Base-by-base conservation (phyloP, 2,888 invertebrate species). In the Tipula helvola region DNA sequence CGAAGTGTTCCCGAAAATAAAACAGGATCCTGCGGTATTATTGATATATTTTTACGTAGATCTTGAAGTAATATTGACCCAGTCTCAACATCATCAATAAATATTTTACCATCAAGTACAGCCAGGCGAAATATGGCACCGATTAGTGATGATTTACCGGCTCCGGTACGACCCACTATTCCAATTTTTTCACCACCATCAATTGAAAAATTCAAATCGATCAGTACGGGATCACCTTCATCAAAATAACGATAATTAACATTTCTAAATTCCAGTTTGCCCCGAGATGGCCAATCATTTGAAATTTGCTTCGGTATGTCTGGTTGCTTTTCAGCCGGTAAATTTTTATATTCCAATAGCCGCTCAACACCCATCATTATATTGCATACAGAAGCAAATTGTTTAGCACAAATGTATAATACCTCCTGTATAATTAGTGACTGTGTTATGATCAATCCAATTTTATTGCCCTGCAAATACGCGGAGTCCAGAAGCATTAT, bases 211-310 rank as follows among this genome's bases (percentile, higher is more conserved):
- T 93, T 94, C 88, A 97, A 92, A 88, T 95, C 95, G 87, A 94
- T 94, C 87, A 97, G 93, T 47, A 97, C 97, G 71, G 97, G 93
- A 89, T 97, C 96, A 87, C 96, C 92, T 13, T 95, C 96, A 88
- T 95, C 93, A 88, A 96, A 93, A 92, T 97, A 97, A 3, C 96
- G 93, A 86, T 95, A 90, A 52, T 91, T 92, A 88, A 93, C 91
- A 71, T 93, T 89, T 47, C 90, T 90, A 88, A 94, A 94, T 71
- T 89, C 89, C 36, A 94, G 91, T 88, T 90, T 90, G 7, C 94
- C 94, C 3, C 91, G 89, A 1, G 88, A 88, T 0, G 94, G 94
- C 94, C 94, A 94, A 7, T 83, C 42, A 86, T 88, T 88, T 2
- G 87, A 13, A 13, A 88, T 10, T 57, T 86, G 86, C 7, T 85